A percentile compares a stretch with the other conserved stretches of the same genome.
Conservation (phyloP, 1,140 invertebrate species). For the Arion vulgaris region DNA sequence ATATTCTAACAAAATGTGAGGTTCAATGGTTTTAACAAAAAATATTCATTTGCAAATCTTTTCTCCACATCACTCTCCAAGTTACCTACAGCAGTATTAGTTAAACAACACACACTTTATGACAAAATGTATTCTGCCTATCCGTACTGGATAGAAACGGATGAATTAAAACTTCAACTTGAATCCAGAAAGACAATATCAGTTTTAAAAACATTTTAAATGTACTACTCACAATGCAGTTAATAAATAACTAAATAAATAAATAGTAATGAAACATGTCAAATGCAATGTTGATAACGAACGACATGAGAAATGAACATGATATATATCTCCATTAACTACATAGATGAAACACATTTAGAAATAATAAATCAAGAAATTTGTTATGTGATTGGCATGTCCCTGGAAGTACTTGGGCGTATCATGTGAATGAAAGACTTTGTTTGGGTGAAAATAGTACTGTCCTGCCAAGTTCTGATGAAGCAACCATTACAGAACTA, state of each 20-base stretch:
- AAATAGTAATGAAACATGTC: neutral
- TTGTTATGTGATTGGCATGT: slow-evolving; percentile 26
- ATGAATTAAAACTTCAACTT: neutral
- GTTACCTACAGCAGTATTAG: neutral
- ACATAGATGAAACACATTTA: neutral
- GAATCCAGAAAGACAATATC: slow-evolving; percentile 5
- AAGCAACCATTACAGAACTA: neutral
- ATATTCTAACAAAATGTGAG: neutral
- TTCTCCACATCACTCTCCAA: neutral
- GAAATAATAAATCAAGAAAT: neutral
- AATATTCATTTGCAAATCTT: neutral
- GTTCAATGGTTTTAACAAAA: neutral
- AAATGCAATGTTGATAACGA: neutral
- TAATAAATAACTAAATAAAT: slow-evolving; percentile 16
- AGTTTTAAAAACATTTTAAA: neutral
- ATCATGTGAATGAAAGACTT: slow-evolving; percentile 40
- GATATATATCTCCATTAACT: neutral
- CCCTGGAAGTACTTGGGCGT: slow-evolving; percentile 34
- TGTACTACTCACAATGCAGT: neutral
- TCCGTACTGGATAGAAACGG: neutral
- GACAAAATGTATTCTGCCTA: neutral
- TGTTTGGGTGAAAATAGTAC: slow-evolving; percentile 33
- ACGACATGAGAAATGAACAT: slow-evolving; percentile 8
- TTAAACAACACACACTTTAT: neutral
- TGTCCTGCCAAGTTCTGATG: slow-evolving; percentile 21